Base-by-base conservation (phyloP, 2,888 invertebrate genomes). In the Athalia cordata region DNA sequence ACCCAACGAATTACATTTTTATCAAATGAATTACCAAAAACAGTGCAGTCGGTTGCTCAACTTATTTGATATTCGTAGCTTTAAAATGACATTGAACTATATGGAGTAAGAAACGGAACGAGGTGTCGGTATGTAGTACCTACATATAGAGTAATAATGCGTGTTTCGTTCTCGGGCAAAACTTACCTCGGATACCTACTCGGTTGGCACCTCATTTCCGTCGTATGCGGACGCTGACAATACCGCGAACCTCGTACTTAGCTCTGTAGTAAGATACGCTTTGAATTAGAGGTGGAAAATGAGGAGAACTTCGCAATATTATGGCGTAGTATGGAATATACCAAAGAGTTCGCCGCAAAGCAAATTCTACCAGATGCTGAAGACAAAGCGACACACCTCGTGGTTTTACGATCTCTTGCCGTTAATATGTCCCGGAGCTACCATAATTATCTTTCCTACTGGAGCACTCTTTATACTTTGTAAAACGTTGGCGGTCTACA, bases 311-410 rank as follows among this genome's bases (percentile, higher is more conserved):
- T 6, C 68, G 52, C 29, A 43, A 11, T 11, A 43, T 29, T 29
- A 4, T 43, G 64, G 4, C 29, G 43, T 9, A 8, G 47, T 9
- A 29, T 29, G 29, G 72, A 59, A 13, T 1, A 45, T 15, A 72
- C 49, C 6, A 57, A 45, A 29, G 62, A n/a, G 13, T 7, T 29
- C 50, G 59, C 49, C 49, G 29, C 29, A 29, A 29, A 62, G 59
- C 50, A 7, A 7, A 67, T 6, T 50, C 47, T 47, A 50, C 59
- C 43, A 13, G 59, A 43, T 59, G 13, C 45, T 7, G 15, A 15
- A 59, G 15, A 72, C 72, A 72, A 72, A 75, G 75, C 75, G 75
- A 75, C 62, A 75, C 62, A 62, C 75, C 50, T 50, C 8, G 75
- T 75, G 75, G 64, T 75, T 75, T 62, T 64, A 62, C 75, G 59